These are phyloP conservation scores for Abrostola triplasia DNA, from an alignment of 2,888 invertebrate genomes.

Conservation along the genomic window DNA sequence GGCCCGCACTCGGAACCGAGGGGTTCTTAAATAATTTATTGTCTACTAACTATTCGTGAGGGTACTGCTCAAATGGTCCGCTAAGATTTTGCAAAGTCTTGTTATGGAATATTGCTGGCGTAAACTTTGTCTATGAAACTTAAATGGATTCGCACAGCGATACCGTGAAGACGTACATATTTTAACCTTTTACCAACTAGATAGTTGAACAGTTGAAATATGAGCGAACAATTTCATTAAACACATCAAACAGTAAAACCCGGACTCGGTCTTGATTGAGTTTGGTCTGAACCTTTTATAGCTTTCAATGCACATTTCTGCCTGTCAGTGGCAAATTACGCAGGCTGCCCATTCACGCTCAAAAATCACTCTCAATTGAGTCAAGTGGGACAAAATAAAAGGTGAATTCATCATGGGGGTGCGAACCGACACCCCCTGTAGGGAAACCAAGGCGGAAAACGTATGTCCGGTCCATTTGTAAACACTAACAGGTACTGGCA, in stretches of 20 bases:
- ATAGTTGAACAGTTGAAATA: conserved; percentile 38
- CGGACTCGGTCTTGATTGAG: conserved; percentile 76
- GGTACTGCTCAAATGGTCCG: conserved; percentile 76
- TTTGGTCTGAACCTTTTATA: conserved; percentile 82
- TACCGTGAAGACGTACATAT: conserved; percentile 61
- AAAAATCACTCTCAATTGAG: conserved; percentile 87
- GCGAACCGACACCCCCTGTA: conserved; percentile 76
- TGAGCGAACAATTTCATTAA: conserved; percentile 44
- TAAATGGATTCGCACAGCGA: conserved; percentile 74
- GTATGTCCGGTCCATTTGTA: conserved; percentile 86
- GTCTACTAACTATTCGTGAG: conserved; percentile 82
- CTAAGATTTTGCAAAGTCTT: conserved; percentile 80
- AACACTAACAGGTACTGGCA: conserved; percentile 84
- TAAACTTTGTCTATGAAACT: conserved; percentile 77
- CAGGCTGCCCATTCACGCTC: conserved; percentile 86
- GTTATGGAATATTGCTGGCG: conserved; percentile 75
- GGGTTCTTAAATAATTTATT: conserved; percentile 88
- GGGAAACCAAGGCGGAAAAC: conserved; percentile 83
- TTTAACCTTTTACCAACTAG: conserved; percentile 50
- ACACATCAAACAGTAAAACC: conserved; percentile 58
- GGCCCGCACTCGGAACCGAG: conserved; percentile 74
- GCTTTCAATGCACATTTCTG: conserved; percentile 85
- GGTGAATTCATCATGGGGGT: conserved; percentile 85
- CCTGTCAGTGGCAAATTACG: conserved; percentile 86
- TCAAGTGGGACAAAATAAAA: conserved; percentile 87